A percentile compares a stretch with the other conserved stretches of the same genome.
phyloP scores from a whole-genome alignment of 1,140 invertebrate genomes.

The Drosophila triauraria region DNA sequence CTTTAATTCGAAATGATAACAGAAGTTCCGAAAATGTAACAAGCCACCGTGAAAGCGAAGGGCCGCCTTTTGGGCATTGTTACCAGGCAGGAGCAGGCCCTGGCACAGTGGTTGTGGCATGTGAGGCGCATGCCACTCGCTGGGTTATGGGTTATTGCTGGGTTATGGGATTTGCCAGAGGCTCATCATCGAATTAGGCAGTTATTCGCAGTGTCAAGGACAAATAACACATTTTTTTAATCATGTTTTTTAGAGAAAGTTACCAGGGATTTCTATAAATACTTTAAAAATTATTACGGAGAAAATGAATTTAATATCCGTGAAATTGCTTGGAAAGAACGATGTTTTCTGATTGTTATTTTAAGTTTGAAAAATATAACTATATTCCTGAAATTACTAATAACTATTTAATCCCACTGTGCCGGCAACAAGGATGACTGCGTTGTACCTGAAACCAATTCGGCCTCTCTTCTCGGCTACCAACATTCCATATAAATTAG shows the following conservation, averaged over 20 bases:
- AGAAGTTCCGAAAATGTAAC: slow-evolving; percentile 73
- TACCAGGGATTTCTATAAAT: background rate
- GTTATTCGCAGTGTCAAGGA: slow-evolving; percentile 12
- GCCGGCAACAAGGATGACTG: slow-evolving; percentile 35
- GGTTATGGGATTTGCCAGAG: background rate
- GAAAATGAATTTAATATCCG: background rate
- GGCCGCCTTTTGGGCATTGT: slow-evolving; percentile 25
- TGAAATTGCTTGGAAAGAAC: background rate
- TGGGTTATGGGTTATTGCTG: background rate
- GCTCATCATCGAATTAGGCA: slow-evolving; percentile 6
- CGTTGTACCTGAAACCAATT: slow-evolving; percentile 74
- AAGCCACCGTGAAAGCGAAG: slow-evolving; percentile 69
- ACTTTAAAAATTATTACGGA: background rate
- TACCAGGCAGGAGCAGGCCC: background rate
- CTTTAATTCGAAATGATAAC: slow-evolving; percentile 80
- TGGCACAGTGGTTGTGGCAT: slow-evolving; percentile 45
- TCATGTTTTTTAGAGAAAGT: slow-evolving; percentile 8
- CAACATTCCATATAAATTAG: slow-evolving; percentile 82
- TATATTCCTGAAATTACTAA: too few species aligned
- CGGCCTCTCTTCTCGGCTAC: slow-evolving; percentile 66
- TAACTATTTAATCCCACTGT: slow-evolving; percentile 44
- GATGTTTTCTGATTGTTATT: too few species aligned
- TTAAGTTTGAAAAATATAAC: too few species aligned
- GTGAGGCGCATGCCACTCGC: slow-evolving; percentile 1
- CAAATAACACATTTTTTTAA: slow-evolving; percentile 17